Evolutionary conservation across 2,113 vertebrate species (phyloP), one percentile per base, ranked within the genome.

Genomic region (Semicossyphus pulcher): DNA sequence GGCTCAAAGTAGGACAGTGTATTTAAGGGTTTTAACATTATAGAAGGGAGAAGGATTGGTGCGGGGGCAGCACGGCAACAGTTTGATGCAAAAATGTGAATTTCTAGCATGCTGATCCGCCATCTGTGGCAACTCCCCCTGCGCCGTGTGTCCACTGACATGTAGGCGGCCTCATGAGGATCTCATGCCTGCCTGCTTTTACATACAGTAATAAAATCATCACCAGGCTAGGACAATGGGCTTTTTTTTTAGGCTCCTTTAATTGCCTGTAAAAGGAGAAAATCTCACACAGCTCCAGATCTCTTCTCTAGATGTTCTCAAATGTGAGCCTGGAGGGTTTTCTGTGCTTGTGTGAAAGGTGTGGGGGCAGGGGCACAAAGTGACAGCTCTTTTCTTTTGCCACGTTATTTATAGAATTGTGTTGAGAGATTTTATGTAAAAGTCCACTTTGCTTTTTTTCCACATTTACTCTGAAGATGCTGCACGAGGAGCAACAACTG

Each of bases 101-200:
- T 87, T 78, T 80, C 36, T 53, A 63, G 47, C 87, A 82, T 72
- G 86, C 90, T 87, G 87, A 73, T 78, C 59, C 18, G 57, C 90
- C 89, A 90, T 92, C 90, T 92, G 90, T 64, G 65, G 82, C 31
- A 53, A 48, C 74, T 70, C 78, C 72, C 41, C 71, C 73, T 51
- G 52, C 65, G 72, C 47, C 34, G 16, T 42, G 69, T 62, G 78
- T 82, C 76, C 81, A 26, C 72, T 28, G 74, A 78, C 57, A 63
- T 57, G 85, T 56, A 41, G 83, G 81, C 74, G 48, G 76, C 31
- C 78, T 64, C 76, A 62, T 39, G 72, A 78, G 54, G 25, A 62
- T 63, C 31, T 69, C 81, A 58, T 53, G 69, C 31, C 42, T 52
- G 75, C 66, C 45, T 18, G 32, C 16, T 65, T 49, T 31, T 37